A percentile compares a stretch with the other conserved stretches of the same genome.
phyloP scores from a whole-genome alignment of 1,140 invertebrate genomes.

The Hydropsyche tenuis region DNA sequence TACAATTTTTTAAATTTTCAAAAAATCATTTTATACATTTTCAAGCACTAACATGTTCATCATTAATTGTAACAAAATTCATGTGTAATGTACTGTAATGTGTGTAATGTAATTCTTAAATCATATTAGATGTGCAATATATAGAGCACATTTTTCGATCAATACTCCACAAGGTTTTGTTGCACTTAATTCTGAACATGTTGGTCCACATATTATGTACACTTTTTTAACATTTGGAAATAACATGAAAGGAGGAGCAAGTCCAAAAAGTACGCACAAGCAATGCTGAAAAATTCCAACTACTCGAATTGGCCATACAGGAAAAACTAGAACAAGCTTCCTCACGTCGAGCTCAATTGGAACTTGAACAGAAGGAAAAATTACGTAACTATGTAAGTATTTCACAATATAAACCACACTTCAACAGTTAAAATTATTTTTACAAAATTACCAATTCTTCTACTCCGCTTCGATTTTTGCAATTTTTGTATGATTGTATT shows the following conservation, averaged over 20 bases:
- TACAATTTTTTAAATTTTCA: too few relatives aligned
- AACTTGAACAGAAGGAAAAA: conserved; percentile 77
- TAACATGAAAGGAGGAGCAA: conserved; percentile 71
- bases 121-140: too few relatives aligned
- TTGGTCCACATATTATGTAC: neutral
- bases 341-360: conserved; percentile 70
- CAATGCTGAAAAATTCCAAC: conserved; percentile 70
- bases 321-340: conserved; percentile 76
- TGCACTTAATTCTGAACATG: too few relatives aligned
- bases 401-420: neutral
- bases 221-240: neutral
- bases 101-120: too few relatives aligned
- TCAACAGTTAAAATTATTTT: neutral
- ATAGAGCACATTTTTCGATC: too few relatives aligned
- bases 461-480: neutral
- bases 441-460: neutral
- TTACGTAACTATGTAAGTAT: conserved; percentile 76
- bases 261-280: conserved; percentile 70
- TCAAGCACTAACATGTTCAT: too few relatives aligned
- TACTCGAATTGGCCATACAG: conserved; percentile 72
- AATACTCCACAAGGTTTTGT: too few relatives aligned
- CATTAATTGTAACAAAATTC: too few relatives aligned
- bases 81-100: too few relatives aligned
- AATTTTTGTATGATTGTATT: neutral
- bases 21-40: too few relatives aligned